A percentile compares a stretch with the other conserved stretches of the same genome.
phyloP scores from a whole-genome alignment of 2,113 vertebrate genomes.

The Lathamus discolor region DNA sequence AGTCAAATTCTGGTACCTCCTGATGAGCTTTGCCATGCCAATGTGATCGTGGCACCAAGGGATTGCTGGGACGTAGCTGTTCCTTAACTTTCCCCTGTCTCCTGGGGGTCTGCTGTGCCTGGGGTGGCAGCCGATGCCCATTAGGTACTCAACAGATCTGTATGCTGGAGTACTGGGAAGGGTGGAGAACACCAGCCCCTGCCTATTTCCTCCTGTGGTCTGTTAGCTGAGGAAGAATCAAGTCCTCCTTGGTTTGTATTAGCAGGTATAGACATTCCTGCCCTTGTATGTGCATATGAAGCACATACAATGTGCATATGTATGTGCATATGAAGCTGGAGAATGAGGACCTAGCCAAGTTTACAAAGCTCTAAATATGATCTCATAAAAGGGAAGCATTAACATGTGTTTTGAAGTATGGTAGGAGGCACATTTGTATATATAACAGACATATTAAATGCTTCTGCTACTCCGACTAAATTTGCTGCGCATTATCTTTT shows the following conservation, averaged over 20 bases:
- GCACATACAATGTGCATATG: too few relatives aligned
- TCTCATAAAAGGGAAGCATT: not conserved
- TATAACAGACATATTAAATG: not conserved
- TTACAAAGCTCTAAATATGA: not conserved
- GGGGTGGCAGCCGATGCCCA: rapidly evolving
- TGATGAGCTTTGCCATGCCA: rapidly evolving
- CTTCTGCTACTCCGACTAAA: not conserved
- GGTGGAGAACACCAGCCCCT: not conserved
- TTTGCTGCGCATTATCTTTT: not conserved
- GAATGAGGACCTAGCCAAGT: not conserved
- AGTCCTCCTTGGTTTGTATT: not conserved
- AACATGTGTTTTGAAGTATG: not conserved
- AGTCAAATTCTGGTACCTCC: not conserved
- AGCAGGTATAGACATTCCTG: not conserved
- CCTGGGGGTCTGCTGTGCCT: not conserved
- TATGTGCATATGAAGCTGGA: not conserved
- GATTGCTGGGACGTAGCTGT: rapidly evolving
- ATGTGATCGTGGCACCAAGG: not conserved
- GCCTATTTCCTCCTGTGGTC: not conserved
- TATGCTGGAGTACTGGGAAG: not conserved
- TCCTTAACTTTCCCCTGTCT: not conserved
- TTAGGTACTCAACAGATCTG: not conserved
- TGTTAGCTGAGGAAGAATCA: not conserved
- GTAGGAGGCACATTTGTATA: not conserved
- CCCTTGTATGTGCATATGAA: not conserved